A percentile compares a stretch with the other conserved stretches of the same genome.
Conservation (phyloP, 2,888 invertebrate genomes). For the Dichetophora obliterata region DNA sequence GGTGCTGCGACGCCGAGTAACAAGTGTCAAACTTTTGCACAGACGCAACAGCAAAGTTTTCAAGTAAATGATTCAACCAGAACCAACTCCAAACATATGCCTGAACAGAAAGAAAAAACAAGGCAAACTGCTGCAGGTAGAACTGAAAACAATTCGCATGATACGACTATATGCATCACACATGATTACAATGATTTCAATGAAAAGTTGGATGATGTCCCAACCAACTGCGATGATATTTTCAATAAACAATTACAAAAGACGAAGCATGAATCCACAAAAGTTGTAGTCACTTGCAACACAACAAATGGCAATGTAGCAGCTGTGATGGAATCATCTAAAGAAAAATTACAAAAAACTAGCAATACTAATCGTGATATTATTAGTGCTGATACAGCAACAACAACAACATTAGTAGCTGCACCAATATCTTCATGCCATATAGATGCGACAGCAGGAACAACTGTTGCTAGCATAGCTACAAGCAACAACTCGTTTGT, state of each 20-base stretch:
- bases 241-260: background rate
- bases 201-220: slow-evolving; percentile 11
- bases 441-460: slow-evolving; percentile 32
- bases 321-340: background rate
- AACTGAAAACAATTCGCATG: background rate
- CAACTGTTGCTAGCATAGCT: slow-evolving; percentile 4
- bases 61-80: background rate
- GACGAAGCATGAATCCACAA: too few species aligned
- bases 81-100: background rate
- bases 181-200: background rate
- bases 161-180: background rate
- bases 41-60: slow-evolving; percentile 23
- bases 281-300: too few species aligned
- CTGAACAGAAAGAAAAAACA: background rate
- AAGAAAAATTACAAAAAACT: background rate
- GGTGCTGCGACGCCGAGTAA: background rate
- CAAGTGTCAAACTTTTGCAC: slow-evolving; percentile 7
- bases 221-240: background rate
- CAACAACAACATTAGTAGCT: slow-evolving; percentile 38
- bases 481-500: slow-evolving; percentile 35
- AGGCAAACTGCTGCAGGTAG: background rate
- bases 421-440: slow-evolving; percentile 24
- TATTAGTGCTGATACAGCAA: background rate
- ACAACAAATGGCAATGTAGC: background rate
- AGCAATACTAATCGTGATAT: background rate